Percentiles rank a stretch among this genome's conserved stretches.
Evolutionary conservation across 1,140 invertebrate species (phyloP).

Genomic region (Ceratosolen solmsi): DNA sequence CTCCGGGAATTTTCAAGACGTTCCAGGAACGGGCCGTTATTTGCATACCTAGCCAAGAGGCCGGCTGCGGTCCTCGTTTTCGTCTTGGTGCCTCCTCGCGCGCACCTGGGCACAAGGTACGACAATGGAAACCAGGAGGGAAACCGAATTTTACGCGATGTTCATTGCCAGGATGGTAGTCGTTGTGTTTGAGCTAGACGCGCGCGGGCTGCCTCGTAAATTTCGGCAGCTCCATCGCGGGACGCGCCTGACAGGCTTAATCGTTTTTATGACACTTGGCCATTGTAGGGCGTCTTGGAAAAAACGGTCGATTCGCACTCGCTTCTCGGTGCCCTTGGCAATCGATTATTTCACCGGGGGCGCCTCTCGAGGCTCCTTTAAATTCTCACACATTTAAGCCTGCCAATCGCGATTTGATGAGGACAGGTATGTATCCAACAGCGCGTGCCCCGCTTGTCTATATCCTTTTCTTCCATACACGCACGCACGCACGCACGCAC

Average conservation of each 20-base stretch:
- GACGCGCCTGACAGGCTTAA: conserved; percentile 28
- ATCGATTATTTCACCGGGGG: neutral
- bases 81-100: neutral
- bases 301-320: neutral
- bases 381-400: neutral
- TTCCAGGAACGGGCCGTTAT: conserved; percentile 7
- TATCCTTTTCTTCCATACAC: no score
- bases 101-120: conserved; percentile 25
- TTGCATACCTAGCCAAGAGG: conserved; percentile 6
- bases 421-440: neutral
- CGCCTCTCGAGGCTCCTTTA: neutral
- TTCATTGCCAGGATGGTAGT: neutral
- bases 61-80: neutral
- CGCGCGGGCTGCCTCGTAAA: conserved; percentile 9
- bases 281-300: neutral
- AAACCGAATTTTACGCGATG: conserved; percentile 5
- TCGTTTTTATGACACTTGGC: conserved; percentile 33
- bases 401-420: conserved; percentile 33
- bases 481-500: no score
- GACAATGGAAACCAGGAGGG: conserved; percentile 20
- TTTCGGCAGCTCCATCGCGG: neutral
- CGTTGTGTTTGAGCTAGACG: neutral
- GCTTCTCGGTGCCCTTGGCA: neutral
- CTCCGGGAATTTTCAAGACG: neutral
- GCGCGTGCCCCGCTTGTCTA: neutral